Evolutionary conservation across 2,888 invertebrate genomes (phyloP).

Genomic region (Calameuta pallipes): DNA sequence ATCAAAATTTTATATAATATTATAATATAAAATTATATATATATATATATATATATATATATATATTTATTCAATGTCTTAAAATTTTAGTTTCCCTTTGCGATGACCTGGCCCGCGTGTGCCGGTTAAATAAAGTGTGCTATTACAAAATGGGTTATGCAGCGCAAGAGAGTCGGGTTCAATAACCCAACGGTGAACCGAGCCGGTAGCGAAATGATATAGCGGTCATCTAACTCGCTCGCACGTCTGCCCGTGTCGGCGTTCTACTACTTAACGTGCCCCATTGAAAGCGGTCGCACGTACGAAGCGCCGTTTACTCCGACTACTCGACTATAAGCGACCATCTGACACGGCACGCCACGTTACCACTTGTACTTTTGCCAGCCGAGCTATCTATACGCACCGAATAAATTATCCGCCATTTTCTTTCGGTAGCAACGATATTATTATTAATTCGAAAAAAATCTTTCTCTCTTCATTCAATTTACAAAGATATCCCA

Average conservation of each 20-base stretch:
- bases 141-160: slow-evolving; percentile 67
- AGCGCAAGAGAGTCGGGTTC: slow-evolving; percentile 62
- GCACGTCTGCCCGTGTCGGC: slow-evolving; percentile 19
- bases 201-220: slow-evolving; percentile 57
- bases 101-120: slow-evolving; percentile 25
- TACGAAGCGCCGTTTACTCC: slow-evolving; percentile 48
- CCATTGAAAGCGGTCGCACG: slow-evolving; percentile 57
- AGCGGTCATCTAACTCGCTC: slow-evolving; percentile 43
- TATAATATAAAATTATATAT: too few relatives aligned
- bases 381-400: slow-evolving; percentile 12
- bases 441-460: too few relatives aligned
- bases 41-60: too few relatives aligned
- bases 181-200: slow-evolving; percentile 57
- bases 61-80: too few relatives aligned
- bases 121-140: slow-evolving; percentile 63
- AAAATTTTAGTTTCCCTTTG: too few relatives aligned
- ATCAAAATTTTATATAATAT: too few relatives aligned
- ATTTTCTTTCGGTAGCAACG: too few relatives aligned
- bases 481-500: too few relatives aligned
- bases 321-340: slow-evolving; percentile 40
- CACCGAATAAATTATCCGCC: too few relatives aligned
- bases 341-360: slow-evolving; percentile 29
- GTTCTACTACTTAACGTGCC: slow-evolving; percentile 43
- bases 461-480: too few relatives aligned
- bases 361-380: slow-evolving; percentile 58